Evolutionary conservation across 2,888 invertebrate genomes (phyloP).

Genomic region (Acleris cristana): DNA sequence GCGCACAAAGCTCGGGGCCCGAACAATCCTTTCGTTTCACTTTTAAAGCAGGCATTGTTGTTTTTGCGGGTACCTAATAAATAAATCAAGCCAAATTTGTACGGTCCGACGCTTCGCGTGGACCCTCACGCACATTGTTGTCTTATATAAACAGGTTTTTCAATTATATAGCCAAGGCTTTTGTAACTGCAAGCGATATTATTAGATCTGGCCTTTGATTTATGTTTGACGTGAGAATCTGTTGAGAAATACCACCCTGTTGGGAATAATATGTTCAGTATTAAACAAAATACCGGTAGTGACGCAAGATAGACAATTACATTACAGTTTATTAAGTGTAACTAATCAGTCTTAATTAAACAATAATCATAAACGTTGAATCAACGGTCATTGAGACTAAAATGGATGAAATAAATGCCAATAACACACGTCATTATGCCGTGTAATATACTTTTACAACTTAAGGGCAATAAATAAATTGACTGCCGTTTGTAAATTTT

Average conservation of each 20-base stretch:
- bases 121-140: constrained; percentile 66
- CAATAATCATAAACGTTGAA: constrained; percentile 74
- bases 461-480: constrained; percentile 82
- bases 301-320: too few relatives aligned
- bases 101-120: constrained; percentile 61
- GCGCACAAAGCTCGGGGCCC: constrained; percentile 67
- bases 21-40: constrained; percentile 77
- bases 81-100: constrained; percentile 80
- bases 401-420: constrained; percentile 79
- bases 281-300: background rate
- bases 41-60: constrained; percentile 79
- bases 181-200: constrained; percentile 20
- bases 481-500: constrained; percentile 82
- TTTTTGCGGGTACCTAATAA: constrained; percentile 72
- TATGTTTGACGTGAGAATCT: constrained; percentile 28
- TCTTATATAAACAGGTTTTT: constrained; percentile 46
- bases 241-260: constrained; percentile 7
- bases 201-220: constrained; percentile 28
- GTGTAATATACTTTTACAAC: constrained; percentile 83
- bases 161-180: constrained; percentile 25
- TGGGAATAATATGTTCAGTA: constrained; percentile 6
- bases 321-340: constrained; percentile 48
- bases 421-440: constrained; percentile 81
- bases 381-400: constrained; percentile 75
- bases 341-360: constrained; percentile 73